Base-by-base conservation (phyloP, 2,113 vertebrate genomes). In the Bettongia penicillata region DNA sequence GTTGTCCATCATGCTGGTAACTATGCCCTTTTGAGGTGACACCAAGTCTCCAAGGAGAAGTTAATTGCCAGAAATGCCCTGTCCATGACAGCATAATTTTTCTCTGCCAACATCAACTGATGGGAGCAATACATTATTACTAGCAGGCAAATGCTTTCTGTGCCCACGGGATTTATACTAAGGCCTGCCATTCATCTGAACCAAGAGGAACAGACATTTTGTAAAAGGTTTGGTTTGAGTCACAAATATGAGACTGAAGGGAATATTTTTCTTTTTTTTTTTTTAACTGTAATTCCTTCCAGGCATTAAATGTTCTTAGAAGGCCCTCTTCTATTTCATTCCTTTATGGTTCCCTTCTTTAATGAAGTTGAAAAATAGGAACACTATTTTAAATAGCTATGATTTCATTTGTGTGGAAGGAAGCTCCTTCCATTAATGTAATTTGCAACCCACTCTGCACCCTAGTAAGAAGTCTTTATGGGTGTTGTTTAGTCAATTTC, bases 61-160 rank as follows among this genome's bases (percentile, higher is more conserved):
- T 84, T 84, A 84, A 84, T 84, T 84, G 68, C 68, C 68, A 84
- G n/a, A 43, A 84, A 84, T 84, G 37, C 68, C 68, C 68, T 84
- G 68, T 84, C 68, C 68, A 84, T 84, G 68, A 84, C 68, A 84
- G n/a, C n/a, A 84, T 84, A 84, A 84, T 84, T 84, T 84, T 84
- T 84, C 68, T 84, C 68, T 84, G n/a, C n/a, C 68, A 84, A 43
- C 68, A 84, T 43, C 68, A 84, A 43, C 68, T 84, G 68, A 84
- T 84, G 19, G n/a, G 68, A 84, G 68, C 68, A 84, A 84, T 84
- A 84, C 19, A 84, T 84, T 84, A 84, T 84, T 84, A 84, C 19
- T 43, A 84, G 16, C n/a, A 84, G 68, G 68, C 68, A 84, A 84
- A 84, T 43, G n/a, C 68, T 84, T 84, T 84, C n/a, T 43, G 16